Base-by-base conservation (phyloP, 2,888 invertebrate genomes). In the Parnassius orleans region DNA sequence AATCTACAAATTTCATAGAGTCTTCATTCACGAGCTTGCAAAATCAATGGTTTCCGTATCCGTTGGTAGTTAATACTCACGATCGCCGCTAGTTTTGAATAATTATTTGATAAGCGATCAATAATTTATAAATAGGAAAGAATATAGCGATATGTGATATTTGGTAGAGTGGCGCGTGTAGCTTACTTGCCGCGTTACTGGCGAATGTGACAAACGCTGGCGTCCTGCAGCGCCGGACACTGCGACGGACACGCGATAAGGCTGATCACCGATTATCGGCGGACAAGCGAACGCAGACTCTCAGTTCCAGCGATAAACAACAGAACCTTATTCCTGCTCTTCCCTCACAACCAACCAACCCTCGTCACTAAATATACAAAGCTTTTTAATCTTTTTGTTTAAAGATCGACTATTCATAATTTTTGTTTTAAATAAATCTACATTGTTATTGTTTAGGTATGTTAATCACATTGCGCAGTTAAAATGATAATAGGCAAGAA, bases 161-260 rank as follows among this genome's bases (percentile, higher is more conserved):
- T 14, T 11, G 10, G 43, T 48, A 50, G 51, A 9, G 60, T 48
- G 76, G 74, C 83, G 84, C 70, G 69, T 78, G 78, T 73, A 79
- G 67, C 75, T 84, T 76, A 79, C 71, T 79, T 41, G 63, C 81
- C 79, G 80, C 79, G 79, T 75, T 72, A 77, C 75, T 77, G 87
- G 77, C 87, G 87, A 82, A 74, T 72, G 72, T 72, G 70, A 75
- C 73, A 69, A 72, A 67, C 61, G 67, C 53, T 60, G 63, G 63
- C 66, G 69, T 62, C 69, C 75, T 75, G 70, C 66, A 69, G 73
- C 78, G 79, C 82, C 84, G 87, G 84, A 83, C 84, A 83, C 74
- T 73, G 76, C 77, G 77, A 75, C 86, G 82, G 85, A 85, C 86
- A 83, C 75, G 72, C 79, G 90, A 90, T 90, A 90, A 86, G 83